Evolutionary conservation across 2,113 vertebrate genomes (phyloP).

Genomic region (Alligator mississippiensis): DNA sequence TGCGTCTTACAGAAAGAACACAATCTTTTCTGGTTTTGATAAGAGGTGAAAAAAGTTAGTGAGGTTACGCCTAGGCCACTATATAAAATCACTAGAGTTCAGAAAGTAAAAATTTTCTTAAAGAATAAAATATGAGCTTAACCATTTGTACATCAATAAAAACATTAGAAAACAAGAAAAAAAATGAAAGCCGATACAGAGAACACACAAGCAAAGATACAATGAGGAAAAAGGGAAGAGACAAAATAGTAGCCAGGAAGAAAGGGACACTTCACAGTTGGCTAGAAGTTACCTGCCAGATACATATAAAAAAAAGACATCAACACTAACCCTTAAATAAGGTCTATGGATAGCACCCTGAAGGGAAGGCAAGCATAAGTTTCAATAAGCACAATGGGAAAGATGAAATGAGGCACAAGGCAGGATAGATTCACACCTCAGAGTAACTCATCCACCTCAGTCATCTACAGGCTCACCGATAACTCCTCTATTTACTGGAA

Average conservation of each 20-base stretch:
- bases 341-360: not conserved
- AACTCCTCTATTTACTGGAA: too few species aligned
- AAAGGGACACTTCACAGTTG: not conserved
- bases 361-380: accelerated
- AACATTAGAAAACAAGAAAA: not conserved
- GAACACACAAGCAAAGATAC: not conserved
- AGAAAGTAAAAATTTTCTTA: too few species aligned
- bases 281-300: not conserved
- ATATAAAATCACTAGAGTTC: not conserved
- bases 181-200: not conserved
- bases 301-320: not conserved
- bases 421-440: too few species aligned
- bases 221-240: not conserved
- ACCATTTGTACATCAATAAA: not conserved
- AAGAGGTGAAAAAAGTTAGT: not conserved
- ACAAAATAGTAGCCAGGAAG: not conserved
- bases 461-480: too few species aligned
- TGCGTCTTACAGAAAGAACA: not conserved
- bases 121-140: not conserved
- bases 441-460: too few species aligned
- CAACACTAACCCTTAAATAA: not conserved
- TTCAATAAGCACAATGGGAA: accelerated
- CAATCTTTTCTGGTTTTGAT: not conserved
- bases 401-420: too few species aligned
- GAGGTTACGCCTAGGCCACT: not conserved